phyloP scores from a whole-genome alignment of 2,113 vertebrate species.

The Vulpes lagopus region DNA sequence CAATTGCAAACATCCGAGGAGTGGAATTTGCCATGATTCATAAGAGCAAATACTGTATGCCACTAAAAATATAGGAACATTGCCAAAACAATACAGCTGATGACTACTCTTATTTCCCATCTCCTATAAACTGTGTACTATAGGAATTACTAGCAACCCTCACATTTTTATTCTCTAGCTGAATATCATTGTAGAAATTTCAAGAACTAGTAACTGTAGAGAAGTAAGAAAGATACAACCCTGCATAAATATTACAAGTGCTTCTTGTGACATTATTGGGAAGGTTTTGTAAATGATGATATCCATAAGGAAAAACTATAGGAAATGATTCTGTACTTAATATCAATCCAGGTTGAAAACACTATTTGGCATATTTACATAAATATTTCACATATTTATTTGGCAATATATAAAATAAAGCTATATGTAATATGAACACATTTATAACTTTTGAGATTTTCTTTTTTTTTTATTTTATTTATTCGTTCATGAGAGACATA shows the following conservation, averaged over 20 bases:
- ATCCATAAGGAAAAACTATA: background rate
- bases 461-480: too few species aligned
- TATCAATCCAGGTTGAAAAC: background rate
- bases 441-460: background rate
- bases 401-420: background rate
- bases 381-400: background rate
- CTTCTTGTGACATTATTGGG: background rate
- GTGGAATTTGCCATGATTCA: conserved; percentile 52
- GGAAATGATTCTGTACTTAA: background rate
- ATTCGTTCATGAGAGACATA: too few species aligned
- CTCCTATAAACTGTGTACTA: background rate
- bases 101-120: conserved; percentile 7
- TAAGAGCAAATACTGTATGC: background rate
- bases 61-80: conserved; percentile 44
- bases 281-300: background rate
- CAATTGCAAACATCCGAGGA: conserved; percentile 59
- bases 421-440: background rate
- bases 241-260: background rate
- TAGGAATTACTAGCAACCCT: background rate
- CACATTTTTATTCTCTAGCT: background rate
- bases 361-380: background rate
- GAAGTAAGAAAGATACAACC: background rate
- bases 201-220: background rate
- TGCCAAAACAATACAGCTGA: background rate
- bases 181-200: background rate